Percentiles rank a stretch among this genome's conserved stretches.
phyloP scores from a whole-genome alignment of 1,140 invertebrate species.

The Magallana angulata region DNA sequence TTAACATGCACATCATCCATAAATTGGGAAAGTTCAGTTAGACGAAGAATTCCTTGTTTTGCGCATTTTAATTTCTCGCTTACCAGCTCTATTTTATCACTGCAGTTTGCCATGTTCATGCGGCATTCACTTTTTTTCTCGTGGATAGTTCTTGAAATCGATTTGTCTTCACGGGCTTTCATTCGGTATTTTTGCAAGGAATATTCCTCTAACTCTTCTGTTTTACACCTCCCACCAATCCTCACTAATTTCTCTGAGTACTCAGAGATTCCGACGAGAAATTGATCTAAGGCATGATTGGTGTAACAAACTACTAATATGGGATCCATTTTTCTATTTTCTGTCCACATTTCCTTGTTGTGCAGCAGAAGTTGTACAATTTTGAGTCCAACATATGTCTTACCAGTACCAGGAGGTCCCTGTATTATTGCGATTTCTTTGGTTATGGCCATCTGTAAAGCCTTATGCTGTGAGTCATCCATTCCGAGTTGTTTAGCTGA shows the following conservation, averaged over 20 bases:
- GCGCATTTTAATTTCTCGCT: conserved; percentile 62
- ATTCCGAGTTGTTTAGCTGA: conserved; percentile 65
- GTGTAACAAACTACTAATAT: conserved; percentile 91
- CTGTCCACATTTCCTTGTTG: conserved; percentile 76
- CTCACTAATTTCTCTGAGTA: conserved; percentile 83
- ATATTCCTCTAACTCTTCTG: conserved; percentile 63
- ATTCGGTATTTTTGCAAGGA: conserved; percentile 57
- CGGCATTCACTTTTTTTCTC: conserved; percentile 57
- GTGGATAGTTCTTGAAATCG: conserved; percentile 53
- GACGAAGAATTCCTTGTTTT: conserved; percentile 61
- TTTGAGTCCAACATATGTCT: conserved; percentile 77
- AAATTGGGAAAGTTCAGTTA: conserved; percentile 47
- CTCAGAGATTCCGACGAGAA: conserved; percentile 84
- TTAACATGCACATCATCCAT: conserved; percentile 13
- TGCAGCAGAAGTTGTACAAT: conserved; percentile 74
- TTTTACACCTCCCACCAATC: conserved; percentile 87
- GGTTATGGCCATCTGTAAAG: conserved; percentile 79
- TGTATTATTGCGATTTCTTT: conserved; percentile 86
- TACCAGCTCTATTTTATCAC: conserved; percentile 57
- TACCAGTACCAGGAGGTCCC: conserved; percentile 79
- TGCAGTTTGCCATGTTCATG: conserved; percentile 49
- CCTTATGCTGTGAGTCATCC: conserved; percentile 80
- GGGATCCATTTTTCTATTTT: conserved; percentile 76
- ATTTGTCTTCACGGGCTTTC: conserved; percentile 47
- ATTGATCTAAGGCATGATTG: conserved; percentile 93